Base-by-base conservation (phyloP, 2,113 vertebrate genomes). In the Syngnathoides biaculeatus region DNA sequence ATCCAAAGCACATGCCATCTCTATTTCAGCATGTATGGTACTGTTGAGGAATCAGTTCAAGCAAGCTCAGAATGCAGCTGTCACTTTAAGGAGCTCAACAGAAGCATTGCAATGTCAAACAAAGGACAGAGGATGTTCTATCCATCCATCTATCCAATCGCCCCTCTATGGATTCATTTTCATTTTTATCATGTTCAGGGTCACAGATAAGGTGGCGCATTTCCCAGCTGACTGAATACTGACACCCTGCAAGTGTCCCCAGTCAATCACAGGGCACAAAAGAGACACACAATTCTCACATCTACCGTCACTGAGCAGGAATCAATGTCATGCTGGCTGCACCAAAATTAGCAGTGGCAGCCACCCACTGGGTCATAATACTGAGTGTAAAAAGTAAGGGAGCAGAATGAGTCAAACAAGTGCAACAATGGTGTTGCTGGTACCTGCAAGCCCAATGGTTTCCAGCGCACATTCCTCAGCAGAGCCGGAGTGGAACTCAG, bases 391-490 rank as follows among this genome's bases (percentile, higher is more conserved):
- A 60, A 24, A 40, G 15, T 26, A 57, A 57, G 26, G 45, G 17
- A 48, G 45, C 4, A 20, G 45, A 48, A 55, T 55, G 53, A 55
- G 4, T 26, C 24, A 11, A 27, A 14, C 24, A 13, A 15, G 12
- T 27, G 53, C 53, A 11, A 52, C n/a, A 52, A 52, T 8, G n/a
- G n/a, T 55, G 53, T 26, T 30, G 26, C 4, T 56, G 15, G 26
- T 27, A 94, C 94, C 94, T 95, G 94, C 42, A 95, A 90, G 19
- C 93, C 93, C 22, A 95, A 92, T 2, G 94, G 94, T 79, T 95
- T 95, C 94, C 94, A 95, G 79, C 94, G 91, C 42, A 95, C 93
- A 5, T 96, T 95, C 87, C 95, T 94, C 83, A 95, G 90, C 68
- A 95, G 89, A 38, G 93, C 94, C 15, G 94, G 93, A n/a, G 92